Evolutionary conservation across 2,113 vertebrate species (phyloP).

Genomic region (Charadrius vociferus): DNA sequence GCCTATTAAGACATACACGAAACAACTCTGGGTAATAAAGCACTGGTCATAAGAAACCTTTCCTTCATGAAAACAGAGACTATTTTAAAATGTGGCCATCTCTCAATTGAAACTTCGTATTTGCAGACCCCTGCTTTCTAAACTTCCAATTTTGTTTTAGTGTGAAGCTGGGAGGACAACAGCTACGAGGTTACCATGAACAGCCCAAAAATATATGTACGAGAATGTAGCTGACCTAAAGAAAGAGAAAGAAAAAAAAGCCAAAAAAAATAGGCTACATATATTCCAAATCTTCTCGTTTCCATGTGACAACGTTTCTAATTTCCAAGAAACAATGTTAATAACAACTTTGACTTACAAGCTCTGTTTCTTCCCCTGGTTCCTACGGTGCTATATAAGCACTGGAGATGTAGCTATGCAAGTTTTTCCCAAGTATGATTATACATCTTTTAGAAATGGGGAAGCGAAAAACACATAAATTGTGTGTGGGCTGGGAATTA

Average conservation of each 20-base stretch:
- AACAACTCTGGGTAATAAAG: neutral
- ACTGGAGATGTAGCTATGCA: neutral
- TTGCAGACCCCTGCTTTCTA: neutral
- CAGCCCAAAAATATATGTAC: neutral
- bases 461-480: constrained; percentile 5
- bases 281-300: neutral
- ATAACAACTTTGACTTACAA: neutral
- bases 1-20: accelerated
- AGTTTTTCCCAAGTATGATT: neutral
- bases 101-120: neutral
- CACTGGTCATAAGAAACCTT: neutral
- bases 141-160: neutral
- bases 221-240: neutral
- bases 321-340: neutral
- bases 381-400: neutral
- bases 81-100: neutral
- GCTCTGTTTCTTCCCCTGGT: neutral
- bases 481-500: neutral
- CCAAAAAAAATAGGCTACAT: neutral
- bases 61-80: neutral
- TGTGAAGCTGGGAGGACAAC: neutral
- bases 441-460: neutral
- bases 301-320: neutral
- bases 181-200: neutral
- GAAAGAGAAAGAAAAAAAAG: neutral